These are phyloP conservation scores for Emesis furor DNA, from an alignment of 2,888 invertebrate species.

Conservation along the genomic window DNA sequence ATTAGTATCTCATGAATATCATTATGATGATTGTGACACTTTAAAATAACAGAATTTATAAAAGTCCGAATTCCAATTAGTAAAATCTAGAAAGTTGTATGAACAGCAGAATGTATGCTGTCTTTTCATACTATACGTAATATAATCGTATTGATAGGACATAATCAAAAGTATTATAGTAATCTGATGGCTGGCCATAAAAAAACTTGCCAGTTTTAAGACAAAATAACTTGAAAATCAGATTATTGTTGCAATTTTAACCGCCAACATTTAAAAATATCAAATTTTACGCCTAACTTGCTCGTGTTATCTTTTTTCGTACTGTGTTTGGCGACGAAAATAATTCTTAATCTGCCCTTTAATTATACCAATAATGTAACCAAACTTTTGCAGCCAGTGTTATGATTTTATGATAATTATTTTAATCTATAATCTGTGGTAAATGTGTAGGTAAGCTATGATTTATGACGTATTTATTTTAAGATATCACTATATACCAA, in stretches of 20 bases:
- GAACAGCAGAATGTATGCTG: background rate
- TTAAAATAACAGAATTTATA: background rate
- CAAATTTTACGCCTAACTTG: background rate
- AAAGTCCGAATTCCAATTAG: background rate
- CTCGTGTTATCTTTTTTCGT: background rate
- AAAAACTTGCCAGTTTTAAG: too few relatives aligned
- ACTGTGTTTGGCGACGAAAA: background rate
- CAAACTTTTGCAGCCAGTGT: constrained; percentile 87
- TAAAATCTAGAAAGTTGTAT: too few relatives aligned
- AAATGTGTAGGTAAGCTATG: constrained; percentile 36
- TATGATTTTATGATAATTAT: constrained; percentile 74
- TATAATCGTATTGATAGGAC: background rate
- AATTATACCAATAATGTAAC: constrained; percentile 80
- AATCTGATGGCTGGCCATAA: too few relatives aligned
- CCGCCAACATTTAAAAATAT: background rate
- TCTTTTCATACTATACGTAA: background rate
- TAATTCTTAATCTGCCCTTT: background rate
- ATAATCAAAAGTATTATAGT: background rate
- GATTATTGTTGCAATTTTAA: background rate
- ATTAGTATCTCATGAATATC: too few relatives aligned
- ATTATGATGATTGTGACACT: background rate
- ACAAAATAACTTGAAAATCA: background rate
- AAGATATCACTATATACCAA: constrained; percentile 83
- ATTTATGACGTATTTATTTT: constrained; percentile 70
- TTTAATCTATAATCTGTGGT: constrained; percentile 60